phyloP scores from a whole-genome alignment of 2,888 invertebrate genomes.

The Drosophila atripex region DNA sequence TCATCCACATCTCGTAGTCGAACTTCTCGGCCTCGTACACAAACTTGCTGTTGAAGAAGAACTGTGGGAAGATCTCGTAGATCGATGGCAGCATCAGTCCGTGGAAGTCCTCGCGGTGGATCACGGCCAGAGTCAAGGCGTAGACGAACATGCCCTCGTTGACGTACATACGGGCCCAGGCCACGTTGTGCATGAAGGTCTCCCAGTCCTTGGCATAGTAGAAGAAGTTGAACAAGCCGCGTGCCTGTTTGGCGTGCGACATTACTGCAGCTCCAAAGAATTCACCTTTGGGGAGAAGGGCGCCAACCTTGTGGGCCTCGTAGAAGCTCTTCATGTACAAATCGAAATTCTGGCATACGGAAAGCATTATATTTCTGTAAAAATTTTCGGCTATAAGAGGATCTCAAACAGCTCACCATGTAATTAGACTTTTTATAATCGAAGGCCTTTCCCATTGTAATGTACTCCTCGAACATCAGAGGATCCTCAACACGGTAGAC shows the following conservation, averaged over 20 bases:
- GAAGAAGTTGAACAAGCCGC: conserved; percentile 4
- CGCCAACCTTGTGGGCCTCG: neutral
- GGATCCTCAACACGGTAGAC: conserved; percentile 56
- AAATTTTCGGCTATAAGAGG: too few relatives aligned
- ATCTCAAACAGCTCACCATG: conserved; percentile 38
- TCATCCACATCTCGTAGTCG: conserved; percentile 6
- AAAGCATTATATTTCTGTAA: too few relatives aligned
- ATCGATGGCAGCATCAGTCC: conserved; percentile 3
- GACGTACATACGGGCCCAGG: conserved; percentile 5
- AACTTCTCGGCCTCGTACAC: conserved; percentile 10
- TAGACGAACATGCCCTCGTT: conserved; percentile 10
- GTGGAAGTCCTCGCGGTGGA: conserved; percentile 7
- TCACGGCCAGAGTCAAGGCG: conserved; percentile 3
- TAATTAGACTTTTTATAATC: conserved; percentile 71
- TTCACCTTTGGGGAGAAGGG: neutral
- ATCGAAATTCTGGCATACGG: neutral
- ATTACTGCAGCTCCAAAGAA: neutral
- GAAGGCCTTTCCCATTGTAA: conserved; percentile 69
- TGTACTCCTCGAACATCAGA: conserved; percentile 72
- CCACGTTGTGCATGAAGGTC: conserved; percentile 3
- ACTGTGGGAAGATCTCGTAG: conserved; percentile 2
- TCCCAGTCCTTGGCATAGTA: conserved; percentile 6
- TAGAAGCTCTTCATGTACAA: neutral
- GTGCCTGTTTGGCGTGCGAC: conserved; percentile 1
- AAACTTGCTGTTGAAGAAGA: conserved; percentile 8